These are phyloP conservation scores for human DNA, from an alignment of 2,113 vertebrate genomes.

Conservation along the genomic window GRCh38 chr11:131106501-131107000, in stretches of 20 bases:
- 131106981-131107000: not conserved
- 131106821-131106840: not conserved
- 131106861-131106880: not conserved
- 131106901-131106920: not conserved
- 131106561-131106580: not conserved
- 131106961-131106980: not conserved
- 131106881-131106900: not conserved
- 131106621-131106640: conserved; percentile 43
- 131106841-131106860: not conserved
- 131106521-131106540: not conserved
- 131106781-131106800: not conserved
- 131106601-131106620: conserved; percentile 49
- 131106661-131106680: conserved; percentile 76
- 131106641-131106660: conserved; percentile 79
- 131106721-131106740: not conserved
- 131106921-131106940: not conserved
- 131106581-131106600: not conserved
- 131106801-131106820: fast-evolving
- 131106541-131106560: not conserved
- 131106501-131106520: fast-evolving
- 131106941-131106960: not conserved
- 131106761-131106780: conserved; percentile 55
- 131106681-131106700: conserved; percentile 52
- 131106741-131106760: conserved; percentile 67
- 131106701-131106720: conserved; percentile 76